phyloP scores from a whole-genome alignment of 1,140 invertebrate genomes.

The Venustaconcha ellipsiformis region DNA sequence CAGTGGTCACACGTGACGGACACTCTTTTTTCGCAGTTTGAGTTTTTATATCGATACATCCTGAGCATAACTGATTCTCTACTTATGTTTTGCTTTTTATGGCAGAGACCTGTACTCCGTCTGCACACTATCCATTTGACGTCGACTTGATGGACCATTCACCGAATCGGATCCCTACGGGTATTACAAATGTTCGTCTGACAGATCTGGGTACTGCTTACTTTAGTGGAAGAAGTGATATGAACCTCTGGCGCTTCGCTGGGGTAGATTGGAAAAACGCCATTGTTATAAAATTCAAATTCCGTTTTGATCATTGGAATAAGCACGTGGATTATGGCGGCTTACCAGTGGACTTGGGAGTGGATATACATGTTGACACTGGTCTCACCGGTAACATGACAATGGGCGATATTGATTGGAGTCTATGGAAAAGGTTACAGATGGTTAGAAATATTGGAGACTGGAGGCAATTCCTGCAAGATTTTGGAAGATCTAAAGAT shows the following conservation, averaged over 20 bases:
- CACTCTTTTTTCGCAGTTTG: no score
- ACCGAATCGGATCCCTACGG: conserved; percentile 23
- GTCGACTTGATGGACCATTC: conserved; percentile 36
- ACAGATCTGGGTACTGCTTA: conserved; percentile 38
- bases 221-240: conserved; percentile 36
- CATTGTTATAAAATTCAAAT: conserved; percentile 42
- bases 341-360: conserved; percentile 15
- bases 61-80: no score
- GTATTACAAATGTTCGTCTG: conserved; percentile 28
- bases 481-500: conserved; percentile 27
- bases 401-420: conserved; percentile 26
- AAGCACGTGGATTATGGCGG: conserved; percentile 14
- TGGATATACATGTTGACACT: conserved; percentile 9
- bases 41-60: no score
- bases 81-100: not conserved
- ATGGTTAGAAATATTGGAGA: conserved; percentile 5
- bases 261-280: conserved; percentile 34
- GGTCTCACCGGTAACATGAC: conserved; percentile 17
- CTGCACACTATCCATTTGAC: conserved; percentile 40
- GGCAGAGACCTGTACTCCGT: conserved; percentile 37
- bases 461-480: conserved; percentile 18
- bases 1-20: no score
- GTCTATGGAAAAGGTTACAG: conserved; percentile 14
- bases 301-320: conserved; percentile 29
- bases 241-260: conserved; percentile 38